Base-by-base conservation (phyloP, 2,797 vertebrate species). In the Catostomus latipinnis region DNA sequence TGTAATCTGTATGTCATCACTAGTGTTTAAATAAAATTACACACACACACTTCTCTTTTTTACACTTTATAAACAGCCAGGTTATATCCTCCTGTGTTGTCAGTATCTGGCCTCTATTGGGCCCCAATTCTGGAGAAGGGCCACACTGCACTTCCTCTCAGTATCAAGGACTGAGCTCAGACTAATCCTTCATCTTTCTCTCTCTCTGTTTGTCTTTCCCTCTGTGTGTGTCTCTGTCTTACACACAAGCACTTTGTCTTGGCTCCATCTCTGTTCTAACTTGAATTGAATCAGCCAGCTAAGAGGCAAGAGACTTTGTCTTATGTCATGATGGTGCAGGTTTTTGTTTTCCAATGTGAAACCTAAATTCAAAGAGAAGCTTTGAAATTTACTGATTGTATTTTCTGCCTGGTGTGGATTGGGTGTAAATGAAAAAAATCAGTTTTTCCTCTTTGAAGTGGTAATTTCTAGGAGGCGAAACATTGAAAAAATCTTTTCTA, bases 351-450 rank as follows among this genome's bases (percentile, higher is more conserved):
- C 43, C 34, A 43, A 34, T 54, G 12, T 50, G 67, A 71, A 63
- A 48, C 52, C 18, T 50, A 58, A 49, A 71, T 70, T 71, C 10
- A 71, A 76, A 81, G 6, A 6, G 74, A 18, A 71, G 54, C 61
- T 56, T 71, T 6, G 16, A 76, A 76, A 70, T 45, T 76, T 49
- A n/a, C 65, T 54, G 66, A 65, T 65, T 75, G 52, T 48, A 34
- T 58, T 81, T 70, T 76, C 58, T 71, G 16, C 50, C 45, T 46
- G 57, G 57, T 78, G 76, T 71, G 8, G 58, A 78, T 54, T 71
- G 57, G 48, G 57, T 71, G 22, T 62, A 70, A 78, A 70, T 76
- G 53, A 69, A 78, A 70, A 69, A 60, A 61, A 78, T 78, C 12
- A 5, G 16, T 61, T 68, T 13, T 78, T 10, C 49, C 11, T 61